Evolutionary conservation across 1,140 invertebrate species (phyloP), one percentile per base, ranked within the genome.

Genomic region (Drosophila arizonae): DNA sequence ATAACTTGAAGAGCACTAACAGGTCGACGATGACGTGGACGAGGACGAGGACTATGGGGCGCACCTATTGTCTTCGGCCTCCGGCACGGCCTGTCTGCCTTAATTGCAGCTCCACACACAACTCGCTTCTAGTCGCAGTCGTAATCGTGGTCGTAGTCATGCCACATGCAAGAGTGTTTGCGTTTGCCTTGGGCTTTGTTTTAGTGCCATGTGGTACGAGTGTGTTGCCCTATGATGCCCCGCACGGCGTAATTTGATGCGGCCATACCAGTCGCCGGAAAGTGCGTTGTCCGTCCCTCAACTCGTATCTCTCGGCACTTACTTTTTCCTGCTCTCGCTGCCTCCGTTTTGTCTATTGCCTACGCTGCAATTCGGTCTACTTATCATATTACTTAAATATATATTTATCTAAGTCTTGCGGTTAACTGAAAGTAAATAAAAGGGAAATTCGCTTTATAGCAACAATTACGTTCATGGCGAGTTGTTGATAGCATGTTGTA

Each of bases 81-180:
- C 50, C 60, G 65, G 36, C 66, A 48, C 52, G 30, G 64, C 60
- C 54, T 36, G 57, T 24, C 52, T 36, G 57, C 15, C 52, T 68
- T 76, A 73, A 76, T 76, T 73, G 74, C 74, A 45, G 74, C 70
- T 73, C 74, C 74, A 52, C 70, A 43, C 54, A 63, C 63, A 54
- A 57, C 48, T 58, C 69, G 50, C 51, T 41, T 46, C n/a, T 17
- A 6, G 43, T 17, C 43, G 43, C n/a, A 36, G 43, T 13, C 36
- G 36, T 39, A 39, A 39, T 48, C 17, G 24, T 28, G 48, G 30
- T 11, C 56, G 36, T 55, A 68, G 74, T 74, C 76, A 73, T 60
- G 57, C 43, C 79, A 82, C 81, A 82, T 81, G 79, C 61, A 54
- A 28, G 72, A 57, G 77, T 60, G 57, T 60, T 60, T 60, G 66